Percentiles rank a stretch among this genome's conserved stretches.
These are phyloP conservation scores for Oxygymnocypris stewartii DNA, from an alignment of 2,113 vertebrate species.

Conservation along the genomic window DNA sequence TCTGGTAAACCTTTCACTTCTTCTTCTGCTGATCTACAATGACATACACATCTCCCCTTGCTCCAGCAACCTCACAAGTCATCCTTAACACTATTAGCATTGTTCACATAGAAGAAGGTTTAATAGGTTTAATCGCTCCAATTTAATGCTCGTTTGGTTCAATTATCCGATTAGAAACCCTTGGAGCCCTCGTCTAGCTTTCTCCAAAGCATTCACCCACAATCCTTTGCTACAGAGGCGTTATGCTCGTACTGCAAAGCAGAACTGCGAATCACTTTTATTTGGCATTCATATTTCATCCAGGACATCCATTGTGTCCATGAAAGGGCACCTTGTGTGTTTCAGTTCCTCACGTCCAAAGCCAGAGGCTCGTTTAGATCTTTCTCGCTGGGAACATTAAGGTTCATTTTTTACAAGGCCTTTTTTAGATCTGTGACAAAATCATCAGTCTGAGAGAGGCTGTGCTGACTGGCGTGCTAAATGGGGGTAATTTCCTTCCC, in stretches of 20 bases:
- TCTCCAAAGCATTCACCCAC: background rate
- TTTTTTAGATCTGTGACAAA: constrained; percentile 32
- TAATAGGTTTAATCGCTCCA: constrained; percentile 47
- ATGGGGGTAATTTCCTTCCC: constrained; percentile 22
- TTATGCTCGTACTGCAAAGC: background rate
- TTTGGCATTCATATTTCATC: constrained; percentile 14
- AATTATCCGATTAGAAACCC: constrained; percentile 46
- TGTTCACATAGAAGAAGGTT: constrained; percentile 48
- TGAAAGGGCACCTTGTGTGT: background rate
- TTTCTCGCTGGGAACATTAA: constrained; percentile 2
- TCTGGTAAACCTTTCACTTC: background rate
- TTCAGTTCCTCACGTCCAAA: background rate
- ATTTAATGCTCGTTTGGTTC: constrained; percentile 50
- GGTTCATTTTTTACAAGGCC: constrained; percentile 4
- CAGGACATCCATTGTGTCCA: background rate
- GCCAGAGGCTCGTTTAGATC: constrained; percentile 20
- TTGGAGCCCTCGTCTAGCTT: background rate
- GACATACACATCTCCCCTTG: background rate
- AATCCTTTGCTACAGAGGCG: background rate
- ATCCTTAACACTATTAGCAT: constrained; percentile 26
- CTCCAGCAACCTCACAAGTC: background rate
- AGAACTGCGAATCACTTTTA: background rate
- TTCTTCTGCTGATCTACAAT: background rate
- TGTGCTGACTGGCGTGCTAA: constrained; percentile 2
- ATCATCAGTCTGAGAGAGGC: constrained; percentile 19